Evolutionary conservation across 2,888 invertebrate species (phyloP), one percentile per base, ranked within the genome.

Genomic region (Slavum lentiscoides): DNA sequence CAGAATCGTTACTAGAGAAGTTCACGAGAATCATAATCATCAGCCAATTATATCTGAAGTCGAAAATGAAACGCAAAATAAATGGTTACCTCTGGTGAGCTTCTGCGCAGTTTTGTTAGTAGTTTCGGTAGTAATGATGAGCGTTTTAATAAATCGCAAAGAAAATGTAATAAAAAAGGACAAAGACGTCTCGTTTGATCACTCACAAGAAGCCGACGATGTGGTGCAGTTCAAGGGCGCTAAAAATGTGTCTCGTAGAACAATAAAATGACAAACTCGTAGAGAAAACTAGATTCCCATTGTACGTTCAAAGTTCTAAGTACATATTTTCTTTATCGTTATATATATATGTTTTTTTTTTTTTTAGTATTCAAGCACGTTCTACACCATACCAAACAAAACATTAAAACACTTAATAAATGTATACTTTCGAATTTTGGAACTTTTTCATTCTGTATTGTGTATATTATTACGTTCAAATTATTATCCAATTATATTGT

Each of bases 1-100:
- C 21, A 82, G 82, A 53, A 83, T 83, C 7, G 74, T 81, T 43
- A 82, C 81, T 0, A 81, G 80, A n/a, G 80, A 80, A 66, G n/a
- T 80, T 19, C 80, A 80, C 39, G 80, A 21, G 6, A 43, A 72
- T 43, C 49, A 49, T 43, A 7, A 43, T 13, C 49, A 72, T 43
- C 64, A 80, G n/a, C 80, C 69, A 21, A 39, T 80, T 15, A 13
- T 39, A 8, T 19, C 64, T 2, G 80, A 80, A 72, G 43, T 23
- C 15, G 39, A 43, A 55, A 39, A 13, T 2, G 64, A 64, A 64
- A 58, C 64, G 0, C 21, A 39, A 58, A 43, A 9, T 23, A 72
- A 70, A 72, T 80, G 70, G 70, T 58, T 64, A 30, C 80, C 80
- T 23, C 5, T 80, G 5, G 23, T 64, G 8, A 77, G 68, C 11